These are phyloP conservation scores for Psilopsiagon aurifrons DNA, from an alignment of 2,113 vertebrate species.

Conservation along the genomic window DNA sequence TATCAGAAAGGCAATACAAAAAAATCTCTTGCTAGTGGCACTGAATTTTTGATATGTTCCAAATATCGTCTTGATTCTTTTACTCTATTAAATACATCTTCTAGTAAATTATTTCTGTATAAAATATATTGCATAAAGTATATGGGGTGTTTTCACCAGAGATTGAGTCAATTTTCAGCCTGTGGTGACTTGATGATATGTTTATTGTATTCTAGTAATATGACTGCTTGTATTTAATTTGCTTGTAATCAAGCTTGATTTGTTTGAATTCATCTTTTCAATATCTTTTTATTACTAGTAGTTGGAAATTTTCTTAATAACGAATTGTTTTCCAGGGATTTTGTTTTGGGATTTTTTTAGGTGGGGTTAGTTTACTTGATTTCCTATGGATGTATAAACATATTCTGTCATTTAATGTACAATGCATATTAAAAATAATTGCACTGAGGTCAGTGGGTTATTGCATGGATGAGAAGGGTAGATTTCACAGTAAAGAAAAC, in stretches of 20 bases:
- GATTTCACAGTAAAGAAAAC: neutral
- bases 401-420: neutral
- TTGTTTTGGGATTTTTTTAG: neutral
- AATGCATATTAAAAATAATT: neutral
- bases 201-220: neutral
- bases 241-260: neutral
- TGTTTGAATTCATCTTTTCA: neutral
- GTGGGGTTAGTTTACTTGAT: neutral
- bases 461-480: neutral
- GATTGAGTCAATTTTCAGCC: neutral
- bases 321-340: neutral
- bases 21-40: neutral
- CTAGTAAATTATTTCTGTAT: neutral
- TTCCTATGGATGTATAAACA: neutral
- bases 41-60: neutral
- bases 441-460: neutral
- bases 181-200: neutral
- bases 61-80: neutral
- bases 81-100: neutral
- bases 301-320: neutral
- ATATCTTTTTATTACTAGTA: neutral
- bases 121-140: neutral
- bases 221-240: neutral
- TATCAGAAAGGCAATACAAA: neutral
- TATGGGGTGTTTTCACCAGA: neutral